phyloP scores from a whole-genome alignment of 2,797 vertebrate genomes.

The Sylvilagus floridanus region DNA sequence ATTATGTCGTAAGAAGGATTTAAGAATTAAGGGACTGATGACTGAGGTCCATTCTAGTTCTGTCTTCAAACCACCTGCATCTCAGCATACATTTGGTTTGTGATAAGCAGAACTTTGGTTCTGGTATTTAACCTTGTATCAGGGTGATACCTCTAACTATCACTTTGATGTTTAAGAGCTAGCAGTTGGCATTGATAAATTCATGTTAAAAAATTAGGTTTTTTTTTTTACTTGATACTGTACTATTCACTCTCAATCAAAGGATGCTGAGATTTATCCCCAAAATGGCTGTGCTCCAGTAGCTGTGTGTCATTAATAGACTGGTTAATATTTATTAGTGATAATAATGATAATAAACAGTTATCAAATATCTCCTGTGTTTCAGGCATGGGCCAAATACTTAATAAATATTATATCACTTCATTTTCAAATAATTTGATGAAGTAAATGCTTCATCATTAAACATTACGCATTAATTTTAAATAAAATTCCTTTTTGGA shows the following conservation, averaged over 20 bases:
- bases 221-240: not conserved
- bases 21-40: not conserved
- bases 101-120: not conserved
- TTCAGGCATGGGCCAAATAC: not conserved
- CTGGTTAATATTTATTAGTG: slow-evolving; percentile 28
- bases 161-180: slow-evolving; percentile 1
- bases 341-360: not conserved
- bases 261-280: not conserved
- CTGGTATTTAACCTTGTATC: not conserved
- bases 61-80: not conserved
- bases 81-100: not conserved
- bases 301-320: not conserved
- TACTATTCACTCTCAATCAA: not conserved
- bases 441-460: slow-evolving; percentile 12
- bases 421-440: slow-evolving; percentile 33
- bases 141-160: not conserved
- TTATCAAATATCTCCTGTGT: not conserved
- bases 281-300: not conserved
- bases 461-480: no score
- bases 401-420: slow-evolving; percentile 9
- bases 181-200: slow-evolving; percentile 26
- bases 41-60: not conserved
- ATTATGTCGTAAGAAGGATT: not conserved
- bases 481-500: not conserved
- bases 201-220: not conserved